A percentile compares a stretch with the other conserved stretches of the same genome.
These are phyloP conservation scores for Phyllotreta striolata DNA, from an alignment of 2,888 invertebrate species.

Conservation along the genomic window DNA sequence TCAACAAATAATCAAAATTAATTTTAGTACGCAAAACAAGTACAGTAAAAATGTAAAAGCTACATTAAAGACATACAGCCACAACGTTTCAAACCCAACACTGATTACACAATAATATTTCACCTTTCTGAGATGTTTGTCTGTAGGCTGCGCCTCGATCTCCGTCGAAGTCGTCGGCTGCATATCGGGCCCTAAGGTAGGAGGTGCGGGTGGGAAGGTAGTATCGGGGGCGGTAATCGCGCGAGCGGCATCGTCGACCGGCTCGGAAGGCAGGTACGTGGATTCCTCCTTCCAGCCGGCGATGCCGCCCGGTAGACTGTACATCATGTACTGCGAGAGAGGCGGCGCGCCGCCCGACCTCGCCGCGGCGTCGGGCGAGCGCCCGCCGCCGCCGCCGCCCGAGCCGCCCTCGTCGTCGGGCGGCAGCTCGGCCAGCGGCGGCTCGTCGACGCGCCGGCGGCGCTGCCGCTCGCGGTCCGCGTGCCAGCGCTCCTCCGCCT, in stretches of 20 bases:
- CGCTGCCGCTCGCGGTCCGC: conserved; percentile 33
- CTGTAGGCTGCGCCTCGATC: conserved; percentile 59
- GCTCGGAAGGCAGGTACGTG: conserved; percentile 75
- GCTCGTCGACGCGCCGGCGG: too few species aligned
- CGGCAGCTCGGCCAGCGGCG: conserved; percentile 22
- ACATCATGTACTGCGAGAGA: conserved; percentile 59
- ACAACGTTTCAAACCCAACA: conserved; percentile 52
- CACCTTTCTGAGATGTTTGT: conserved; percentile 58
- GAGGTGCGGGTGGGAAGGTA: conserved; percentile 42
- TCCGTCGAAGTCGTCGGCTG: conserved; percentile 46
- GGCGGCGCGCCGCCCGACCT: conserved; percentile 32
- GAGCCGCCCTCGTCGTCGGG: conserved; percentile 70
- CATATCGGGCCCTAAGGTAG: conserved; percentile 53
- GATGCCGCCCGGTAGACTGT: conserved; percentile 77
- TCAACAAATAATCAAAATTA: conserved; percentile 32
- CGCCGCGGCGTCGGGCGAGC: conserved; percentile 48
- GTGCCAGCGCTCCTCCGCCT: conserved; percentile 69
- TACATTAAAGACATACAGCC: conserved; percentile 52
- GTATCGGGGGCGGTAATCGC: conserved; percentile 44
- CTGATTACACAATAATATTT: conserved; percentile 58
- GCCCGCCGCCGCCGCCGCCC: conserved; percentile 67
- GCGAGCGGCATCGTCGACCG: conserved; percentile 26
- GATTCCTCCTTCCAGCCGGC: conserved; percentile 84
- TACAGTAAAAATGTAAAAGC: conserved; percentile 42
- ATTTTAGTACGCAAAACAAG: conserved; percentile 39